Conservation (phyloP, 2,888 invertebrate species). For the Crioceris asparagi region DNA sequence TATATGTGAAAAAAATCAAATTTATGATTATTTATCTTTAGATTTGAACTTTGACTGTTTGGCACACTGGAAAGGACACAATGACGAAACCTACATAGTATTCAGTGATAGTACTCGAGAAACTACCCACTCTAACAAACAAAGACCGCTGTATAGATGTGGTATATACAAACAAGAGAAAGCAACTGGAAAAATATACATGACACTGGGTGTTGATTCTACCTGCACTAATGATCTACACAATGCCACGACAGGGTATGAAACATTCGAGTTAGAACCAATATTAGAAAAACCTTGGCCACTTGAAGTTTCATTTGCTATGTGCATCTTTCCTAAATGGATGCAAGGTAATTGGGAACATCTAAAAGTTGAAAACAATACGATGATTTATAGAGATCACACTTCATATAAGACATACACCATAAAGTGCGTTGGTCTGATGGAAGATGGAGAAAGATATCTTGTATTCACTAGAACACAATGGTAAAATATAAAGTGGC, state of each 20-base stretch:
- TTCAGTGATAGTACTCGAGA: slow-evolving; percentile 45
- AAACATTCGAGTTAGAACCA: slow-evolving; percentile 43
- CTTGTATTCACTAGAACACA: slow-evolving; percentile 44
- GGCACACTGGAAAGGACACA: slow-evolving; percentile 50
- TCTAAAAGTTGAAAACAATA: slow-evolving; percentile 38
- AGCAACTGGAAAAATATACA: slow-evolving; percentile 42
- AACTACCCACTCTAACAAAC: slow-evolving; percentile 35
- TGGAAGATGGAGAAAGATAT: slow-evolving; percentile 38
- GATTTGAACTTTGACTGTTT: slow-evolving; percentile 52
- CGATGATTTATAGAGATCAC: slow-evolving; percentile 42
- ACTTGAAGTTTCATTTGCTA: slow-evolving; percentile 29
- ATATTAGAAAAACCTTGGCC: slow-evolving; percentile 35
- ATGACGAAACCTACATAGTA: slow-evolving; percentile 46
- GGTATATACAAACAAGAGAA: slow-evolving; percentile 39
- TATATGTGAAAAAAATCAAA: neutral
- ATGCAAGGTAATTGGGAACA: slow-evolving; percentile 53
- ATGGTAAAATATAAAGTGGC: slow-evolving; percentile 42
- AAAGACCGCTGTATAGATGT: slow-evolving; percentile 47
- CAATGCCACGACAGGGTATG: slow-evolving; percentile 46
- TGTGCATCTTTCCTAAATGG: slow-evolving; percentile 49
- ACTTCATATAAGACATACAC: slow-evolving; percentile 43
- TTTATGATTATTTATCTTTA: slow-evolving; percentile 26
- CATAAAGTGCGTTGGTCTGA: slow-evolving; percentile 37
- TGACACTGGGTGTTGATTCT: slow-evolving; percentile 53
- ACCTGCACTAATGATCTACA: slow-evolving; percentile 47